Base-by-base conservation (phyloP, 2,797 vertebrate species). In the Acipenser ruthenus region DNA sequence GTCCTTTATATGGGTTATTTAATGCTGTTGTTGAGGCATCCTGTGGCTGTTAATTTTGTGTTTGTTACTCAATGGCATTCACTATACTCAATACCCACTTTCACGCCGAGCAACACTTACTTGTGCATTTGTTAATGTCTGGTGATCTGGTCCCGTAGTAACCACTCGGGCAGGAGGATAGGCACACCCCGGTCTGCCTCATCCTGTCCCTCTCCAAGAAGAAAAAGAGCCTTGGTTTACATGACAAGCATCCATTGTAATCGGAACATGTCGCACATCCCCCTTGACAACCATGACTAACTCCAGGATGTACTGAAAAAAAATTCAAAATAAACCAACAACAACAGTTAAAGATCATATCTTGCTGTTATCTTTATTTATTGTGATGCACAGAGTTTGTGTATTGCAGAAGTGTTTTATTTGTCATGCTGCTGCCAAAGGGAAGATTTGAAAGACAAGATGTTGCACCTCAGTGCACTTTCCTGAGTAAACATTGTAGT, bases 201-300 rank as follows among this genome's bases (percentile, higher is more conserved):
- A 99, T 99, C 83, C 93, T 93, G 76, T 90, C 95, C 86, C 96
- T 94, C 89, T 97, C 93, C 92, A 99, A 89, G 84, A 95, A 93
- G 85, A 98, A 96, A 88, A 99, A 99, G 82, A 96, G 93, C 82
- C 92, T 93, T 62, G 96, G 94, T 82, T 93, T 96, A 89, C 97
- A 99, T 74, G 95, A 94, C 84, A 99, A 89, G 82, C 97, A 99
- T 82, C 96, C 96, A 72, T 99, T 99, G 86, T 95, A 96, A 88
- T 95, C 91, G 49, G 96, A 99, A 88, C 96, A 99, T 63, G 95
- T 96, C 68, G 94, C 92, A 88, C 97, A 99, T 81, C 95, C 96
- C 77, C 92, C 92, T 89, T 93, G 92, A 85, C 97, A 99, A 85
- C 90, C 93, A 76, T 91, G 92, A 85, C 90, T 94, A 85, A 90